These are phyloP conservation scores for Brachyistius frenatus DNA, from an alignment of 2,113 vertebrate species.

Conservation along the genomic window DNA sequence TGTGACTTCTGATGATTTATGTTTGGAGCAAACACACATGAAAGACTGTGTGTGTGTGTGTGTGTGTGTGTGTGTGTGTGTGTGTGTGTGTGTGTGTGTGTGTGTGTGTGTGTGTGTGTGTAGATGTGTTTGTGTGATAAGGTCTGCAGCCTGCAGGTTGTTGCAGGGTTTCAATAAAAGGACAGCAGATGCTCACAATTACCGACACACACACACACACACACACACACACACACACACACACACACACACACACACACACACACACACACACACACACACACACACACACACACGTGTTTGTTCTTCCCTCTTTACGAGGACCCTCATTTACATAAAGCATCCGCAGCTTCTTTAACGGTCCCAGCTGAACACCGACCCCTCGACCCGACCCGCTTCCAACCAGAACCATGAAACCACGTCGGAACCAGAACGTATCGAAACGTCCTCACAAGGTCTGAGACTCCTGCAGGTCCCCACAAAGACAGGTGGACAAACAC, in stretches of 20 bases:
- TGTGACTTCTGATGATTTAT: no score
- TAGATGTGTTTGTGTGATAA: conserved; percentile 55
- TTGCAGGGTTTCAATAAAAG: conserved; percentile 73
- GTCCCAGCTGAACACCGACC: no score
- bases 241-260: conserved; percentile 47
- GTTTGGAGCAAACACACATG: no score
- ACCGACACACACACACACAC: conserved; percentile 54
- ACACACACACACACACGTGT: conserved; percentile 27
- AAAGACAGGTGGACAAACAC: background rate
- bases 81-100: no score
- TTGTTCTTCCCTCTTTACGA: conserved; percentile 8
- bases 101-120: conserved; percentile 25
- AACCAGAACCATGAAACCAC: background rate
- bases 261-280: conserved; percentile 24
- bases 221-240: conserved; percentile 11
- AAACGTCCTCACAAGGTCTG: background rate
- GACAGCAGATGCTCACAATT: conserved; percentile 76
- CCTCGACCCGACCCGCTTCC: background rate
- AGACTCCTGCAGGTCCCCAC: background rate
- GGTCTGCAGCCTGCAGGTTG: conserved; percentile 67
- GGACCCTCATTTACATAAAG: background rate
- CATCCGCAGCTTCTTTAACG: background rate
- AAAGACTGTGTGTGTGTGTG: no score
- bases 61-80: no score
- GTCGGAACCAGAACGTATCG: background rate